These are phyloP conservation scores for Notothenia coriiceps DNA, from an alignment of 2,113 vertebrate genomes.

Conservation along the genomic window DNA sequence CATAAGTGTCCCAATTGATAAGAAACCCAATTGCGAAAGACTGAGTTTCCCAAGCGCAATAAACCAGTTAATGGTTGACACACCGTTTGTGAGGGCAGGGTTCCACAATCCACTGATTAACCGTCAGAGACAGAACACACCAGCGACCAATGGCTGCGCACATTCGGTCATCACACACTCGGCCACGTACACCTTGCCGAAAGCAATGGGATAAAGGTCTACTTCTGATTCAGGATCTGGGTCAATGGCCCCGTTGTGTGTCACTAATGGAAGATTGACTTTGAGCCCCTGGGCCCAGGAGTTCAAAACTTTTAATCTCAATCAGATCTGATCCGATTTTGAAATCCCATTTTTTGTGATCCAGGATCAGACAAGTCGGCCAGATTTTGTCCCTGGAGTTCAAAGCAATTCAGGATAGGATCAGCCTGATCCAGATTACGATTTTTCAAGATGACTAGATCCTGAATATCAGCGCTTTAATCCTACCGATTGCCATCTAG, in stretches of 20 bases:
- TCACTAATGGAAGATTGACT: slow-evolving; percentile 44
- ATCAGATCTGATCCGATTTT: too few species aligned
- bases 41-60: neutral
- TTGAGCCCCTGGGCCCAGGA: neutral
- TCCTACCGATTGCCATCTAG: too few species aligned
- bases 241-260: slow-evolving; percentile 21
- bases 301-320: too few species aligned
- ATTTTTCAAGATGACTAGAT: too few species aligned
- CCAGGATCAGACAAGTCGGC: too few species aligned
- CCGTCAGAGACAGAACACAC: too few species aligned
- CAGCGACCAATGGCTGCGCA: slow-evolving; percentile 32
- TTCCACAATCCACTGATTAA: slow-evolving; percentile 24
- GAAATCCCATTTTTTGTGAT: too few species aligned
- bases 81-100: neutral
- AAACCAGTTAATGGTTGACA: slow-evolving; percentile 66
- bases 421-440: too few species aligned
- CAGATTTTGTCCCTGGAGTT: too few species aligned
- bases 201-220: neutral
- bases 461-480: too few species aligned
- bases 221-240: slow-evolving; percentile 3
- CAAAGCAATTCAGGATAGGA: too few species aligned
- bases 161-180: neutral
- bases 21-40: slow-evolving; percentile 4
- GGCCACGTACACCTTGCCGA: neutral
- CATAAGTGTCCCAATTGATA: neutral